These are phyloP conservation scores for Aplochiton taeniatus DNA, from an alignment of 2,797 vertebrate species.

Conservation along the genomic window DNA sequence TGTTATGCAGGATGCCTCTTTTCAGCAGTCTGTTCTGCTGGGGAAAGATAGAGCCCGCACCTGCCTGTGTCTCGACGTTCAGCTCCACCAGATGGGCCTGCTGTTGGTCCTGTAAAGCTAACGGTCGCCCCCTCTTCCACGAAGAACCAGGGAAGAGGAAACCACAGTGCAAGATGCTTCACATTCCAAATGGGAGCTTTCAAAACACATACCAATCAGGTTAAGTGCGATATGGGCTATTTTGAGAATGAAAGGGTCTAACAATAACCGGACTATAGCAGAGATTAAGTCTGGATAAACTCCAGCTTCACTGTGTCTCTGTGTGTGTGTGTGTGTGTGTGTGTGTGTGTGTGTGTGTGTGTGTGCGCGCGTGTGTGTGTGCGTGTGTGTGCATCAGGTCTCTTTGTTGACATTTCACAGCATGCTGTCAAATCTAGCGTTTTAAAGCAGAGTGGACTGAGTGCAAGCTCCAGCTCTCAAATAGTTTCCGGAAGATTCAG, in stretches of 20 bases:
- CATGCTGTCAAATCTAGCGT: not conserved
- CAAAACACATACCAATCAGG: constrained; percentile 44
- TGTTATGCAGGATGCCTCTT: constrained; percentile 40
- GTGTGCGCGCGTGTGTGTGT: no score
- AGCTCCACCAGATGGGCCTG: constrained; percentile 36
- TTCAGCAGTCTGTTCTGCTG: constrained; percentile 27
- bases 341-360: no score
- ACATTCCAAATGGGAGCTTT: constrained; percentile 56
- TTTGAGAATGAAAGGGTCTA: constrained; percentile 19
- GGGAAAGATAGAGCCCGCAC: constrained; percentile 66
- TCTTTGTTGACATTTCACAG: no score
- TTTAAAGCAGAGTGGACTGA: constrained; percentile 27
- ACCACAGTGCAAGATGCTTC: constrained; percentile 38
- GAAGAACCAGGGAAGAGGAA: constrained; percentile 6
- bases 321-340: constrained; percentile 21
- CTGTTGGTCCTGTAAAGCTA: constrained; percentile 37
- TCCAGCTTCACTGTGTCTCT: constrained; percentile 31
- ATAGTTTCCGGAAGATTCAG: no score
- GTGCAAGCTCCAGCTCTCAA: constrained; percentile 17
- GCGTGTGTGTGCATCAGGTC: no score
- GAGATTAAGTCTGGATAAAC: constrained; percentile 28
- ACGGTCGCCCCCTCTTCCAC: constrained; percentile 14
- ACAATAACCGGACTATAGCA: constrained; percentile 28
- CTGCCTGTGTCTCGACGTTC: constrained; percentile 41
- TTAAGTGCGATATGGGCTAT: constrained; percentile 41